Base-by-base conservation (phyloP, 2,113 vertebrate species). In the Sula dactylatra region DNA sequence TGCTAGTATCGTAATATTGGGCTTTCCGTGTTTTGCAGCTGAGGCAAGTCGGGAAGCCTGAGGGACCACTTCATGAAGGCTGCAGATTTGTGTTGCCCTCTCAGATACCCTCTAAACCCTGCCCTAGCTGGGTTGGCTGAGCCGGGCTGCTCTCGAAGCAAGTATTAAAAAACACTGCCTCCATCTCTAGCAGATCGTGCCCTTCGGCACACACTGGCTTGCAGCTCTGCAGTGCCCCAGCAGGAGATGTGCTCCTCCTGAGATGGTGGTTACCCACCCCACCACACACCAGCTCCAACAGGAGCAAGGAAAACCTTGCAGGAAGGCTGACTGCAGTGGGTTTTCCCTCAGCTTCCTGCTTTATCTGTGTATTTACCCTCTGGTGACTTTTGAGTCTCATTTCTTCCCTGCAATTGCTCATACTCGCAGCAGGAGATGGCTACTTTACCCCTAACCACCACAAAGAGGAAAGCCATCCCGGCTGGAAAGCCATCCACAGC, bases 361-460 rank as follows among this genome's bases (percentile, higher is more conserved):
- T 27, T 61, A 56, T 72, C 88, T 93, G 84, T 90, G 88, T 58
- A 20, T 93, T 95, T 80, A 87, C 86, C 89, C 96, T 96, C 91
- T 18, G 80, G 47, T 93, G 88, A 86, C 93, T 95, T 82, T 8
- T 34, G 66, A 66, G 83, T 26, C 94, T 94, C 95, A 80, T 66
- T 87, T 79, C 88, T 95, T 73, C 97, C 93, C 89, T 85, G 86
- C 92, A 86, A 79, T 80, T 95, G 95, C 88, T 88, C 91, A 55
- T 44, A 38, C 29, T 78, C 17, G 0, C 90, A 92, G 95, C 95
- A 95, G 94, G 67, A 93, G 90, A 92, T 7, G 64, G 95, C 94
- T 93, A 82, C 91, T 65, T 62, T 76, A 69, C 34, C 90, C 91
- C 86, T 62, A 93, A 55, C 65, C 76, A 88, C 80, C 17, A 14